Evolutionary conservation across 2,888 invertebrate species (phyloP).

Genomic region (Criorhina ranunculi): DNA sequence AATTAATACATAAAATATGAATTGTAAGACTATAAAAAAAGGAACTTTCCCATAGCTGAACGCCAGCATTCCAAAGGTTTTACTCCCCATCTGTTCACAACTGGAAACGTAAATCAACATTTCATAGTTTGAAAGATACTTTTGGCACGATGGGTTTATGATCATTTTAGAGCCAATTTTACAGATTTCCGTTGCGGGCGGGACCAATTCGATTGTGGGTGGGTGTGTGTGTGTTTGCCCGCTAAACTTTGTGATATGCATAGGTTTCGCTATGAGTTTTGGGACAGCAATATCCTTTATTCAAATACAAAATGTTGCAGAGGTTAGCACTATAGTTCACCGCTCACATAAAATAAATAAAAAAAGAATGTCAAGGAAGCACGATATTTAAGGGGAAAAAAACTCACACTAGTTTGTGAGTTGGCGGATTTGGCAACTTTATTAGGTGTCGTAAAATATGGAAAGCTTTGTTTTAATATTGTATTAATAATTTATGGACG

Average conservation of each 20-base stretch:
- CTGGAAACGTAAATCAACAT: constrained; percentile 51
- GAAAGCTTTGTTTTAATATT: background rate
- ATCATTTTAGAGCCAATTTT: constrained; percentile 65
- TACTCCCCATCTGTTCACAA: background rate
- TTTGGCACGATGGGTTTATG: constrained; percentile 48
- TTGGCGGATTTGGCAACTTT: constrained; percentile 1
- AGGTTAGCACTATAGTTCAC: constrained; percentile 15
- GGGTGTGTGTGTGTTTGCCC: constrained; percentile 2
- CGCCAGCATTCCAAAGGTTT: constrained; percentile 1
- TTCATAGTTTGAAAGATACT: constrained; percentile 43
- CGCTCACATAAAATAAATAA: background rate
- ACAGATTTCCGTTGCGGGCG: constrained; percentile 29
- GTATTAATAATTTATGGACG: background rate
- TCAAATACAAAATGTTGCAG: constrained; percentile 24
- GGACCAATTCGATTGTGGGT: constrained; percentile 20
- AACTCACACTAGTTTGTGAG: background rate
- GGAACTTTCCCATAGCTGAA: background rate
- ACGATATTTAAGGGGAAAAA: background rate
- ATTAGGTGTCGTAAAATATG: background rate
- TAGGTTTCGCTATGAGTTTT: background rate
- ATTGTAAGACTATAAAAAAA: constrained; percentile 41
- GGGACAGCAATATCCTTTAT: constrained; percentile 21
- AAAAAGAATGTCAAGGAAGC: background rate
- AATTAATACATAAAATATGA: constrained; percentile 68
- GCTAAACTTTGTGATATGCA: constrained; percentile 42